Evolutionary conservation across 1,140 invertebrate genomes (phyloP), one percentile per base, ranked within the genome.

Genomic region (Drosophila eugracilis): DNA sequence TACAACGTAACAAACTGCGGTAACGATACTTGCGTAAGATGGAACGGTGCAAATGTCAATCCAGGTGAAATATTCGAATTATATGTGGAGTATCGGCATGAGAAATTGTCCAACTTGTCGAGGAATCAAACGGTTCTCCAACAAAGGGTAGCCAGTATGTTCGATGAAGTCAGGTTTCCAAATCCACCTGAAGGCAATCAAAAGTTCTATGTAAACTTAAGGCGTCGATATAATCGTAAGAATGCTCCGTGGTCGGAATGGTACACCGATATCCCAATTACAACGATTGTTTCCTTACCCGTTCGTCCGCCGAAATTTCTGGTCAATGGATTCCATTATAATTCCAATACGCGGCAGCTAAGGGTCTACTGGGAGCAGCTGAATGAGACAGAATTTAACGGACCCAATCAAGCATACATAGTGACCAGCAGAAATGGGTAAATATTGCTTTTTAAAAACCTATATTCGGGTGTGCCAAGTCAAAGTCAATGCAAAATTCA

Each of bases 301-400:
- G 36, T n/a, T 5, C 47, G 62, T 0, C 47, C 65, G 10, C 65
- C 65, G 4, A 2, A 12, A 1, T 17, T 69, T 1, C 4, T 52
- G 7, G 15, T 28, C 28, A 10, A 44, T 7, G 62, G 65, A n/a
- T 69, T 67, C 14, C 41, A 22, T 17, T 3, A 52, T 1, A 5
- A 1, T 7, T 3, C 24, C 10, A 9, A 21, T 1, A 26, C 6
- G 0, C 1, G 2, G 1, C 44, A 45, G 12, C 19, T 81, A 5
- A 19, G 6, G 12, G 52, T 83, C 17, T 60, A 55, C 37, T 81
- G 78, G 78, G 21, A 39, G 5, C 69, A 45, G 19, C n/a, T 83
- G 0, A 3, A 12, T 0, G 0, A 17, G 2, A 1, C 28, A 6
- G 39, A 81, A 5, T 21, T n/a, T 30, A 74, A 83, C 6, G 78